These are phyloP conservation scores for Mesembrinibis cayennensis DNA, from an alignment of 2,113 vertebrate species.

Conservation along the genomic window DNA sequence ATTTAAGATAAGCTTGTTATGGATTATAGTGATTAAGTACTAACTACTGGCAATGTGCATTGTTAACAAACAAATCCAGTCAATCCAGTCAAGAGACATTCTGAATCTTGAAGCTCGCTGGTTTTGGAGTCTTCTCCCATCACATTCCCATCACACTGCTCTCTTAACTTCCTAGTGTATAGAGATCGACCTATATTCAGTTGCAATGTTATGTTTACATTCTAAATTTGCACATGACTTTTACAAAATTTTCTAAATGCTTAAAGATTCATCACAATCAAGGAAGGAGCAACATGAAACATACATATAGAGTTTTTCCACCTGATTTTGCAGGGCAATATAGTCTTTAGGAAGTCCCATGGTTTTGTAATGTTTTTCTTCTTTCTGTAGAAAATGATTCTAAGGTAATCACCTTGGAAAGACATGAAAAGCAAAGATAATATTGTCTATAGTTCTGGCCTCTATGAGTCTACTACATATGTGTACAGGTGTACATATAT, in stretches of 20 bases:
- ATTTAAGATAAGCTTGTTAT: not conserved
- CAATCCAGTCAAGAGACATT: not conserved
- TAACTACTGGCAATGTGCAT: not conserved
- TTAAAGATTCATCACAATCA: not conserved
- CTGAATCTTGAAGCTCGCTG: not conserved
- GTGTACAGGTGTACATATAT: not conserved
- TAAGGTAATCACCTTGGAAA: not conserved
- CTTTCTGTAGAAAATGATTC: not conserved
- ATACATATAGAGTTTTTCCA: not conserved
- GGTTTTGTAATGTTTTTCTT: not conserved
- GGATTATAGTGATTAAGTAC: not conserved
- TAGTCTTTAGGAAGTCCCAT: not conserved
- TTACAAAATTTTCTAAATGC: not conserved
- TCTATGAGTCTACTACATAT: not conserved
- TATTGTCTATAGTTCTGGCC: not conserved
- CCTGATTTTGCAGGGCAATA: not conserved
- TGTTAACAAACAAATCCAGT: not conserved
- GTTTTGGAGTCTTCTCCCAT: not conserved
- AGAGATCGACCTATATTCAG: not conserved
- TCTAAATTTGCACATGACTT: not conserved
- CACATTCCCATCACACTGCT: not conserved
- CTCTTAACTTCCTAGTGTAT: not conserved
- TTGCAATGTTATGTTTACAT: not conserved
- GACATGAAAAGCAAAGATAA: not conserved
- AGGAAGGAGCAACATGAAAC: not conserved